Evolutionary conservation across 2,113 vertebrate genomes (phyloP), one percentile per base, ranked within the genome.

Genomic region (Pseudois nayaur): DNA sequence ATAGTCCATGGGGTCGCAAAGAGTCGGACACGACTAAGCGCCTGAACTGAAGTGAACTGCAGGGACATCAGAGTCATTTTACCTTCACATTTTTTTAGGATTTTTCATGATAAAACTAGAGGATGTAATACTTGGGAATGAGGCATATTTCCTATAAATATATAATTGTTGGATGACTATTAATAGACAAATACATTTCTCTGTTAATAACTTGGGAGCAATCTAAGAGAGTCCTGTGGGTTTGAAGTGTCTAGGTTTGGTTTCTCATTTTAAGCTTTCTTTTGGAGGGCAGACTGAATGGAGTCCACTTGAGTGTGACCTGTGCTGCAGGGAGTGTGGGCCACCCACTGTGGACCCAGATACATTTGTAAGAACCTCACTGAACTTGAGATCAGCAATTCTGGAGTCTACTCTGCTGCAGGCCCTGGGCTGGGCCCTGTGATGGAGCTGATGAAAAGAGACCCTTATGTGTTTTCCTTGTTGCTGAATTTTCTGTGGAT

Each of bases 261-360:
- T 64, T 95, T 92, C 50, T 94, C 10, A 85, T 59, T 74, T 96
- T 54, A 59, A 31, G 23, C 31, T 86, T 87, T 50, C 31, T 6
- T 27, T 45, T 55, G 74, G 11, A 57, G 17, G 12, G 1, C 19
- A 52, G 62, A 62, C 5, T 21, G 83, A 55, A 67, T 21, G 27
- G 31, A 60, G 13, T 52, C 33, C 81, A 57, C 21, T 5, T 0
- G 29, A 67, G 43, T 13, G 29, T 45, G 82, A 43, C 2, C 14
- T 86, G 33, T 19, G 17, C 50, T 27, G 40, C 54, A 91, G 31
- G 36, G 15, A 16, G 15, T 43, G 43, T 43, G n/a, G 33, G 27
- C 71, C 3, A 21, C 31, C 40, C 36, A 11, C 11, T 25, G 36
- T 7, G 29, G n/a, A 21, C 33, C 74, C n/a, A 52, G 17, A 29